Conservation (phyloP, 2,797 vertebrate genomes). For the Dryobates pubescens region DNA sequence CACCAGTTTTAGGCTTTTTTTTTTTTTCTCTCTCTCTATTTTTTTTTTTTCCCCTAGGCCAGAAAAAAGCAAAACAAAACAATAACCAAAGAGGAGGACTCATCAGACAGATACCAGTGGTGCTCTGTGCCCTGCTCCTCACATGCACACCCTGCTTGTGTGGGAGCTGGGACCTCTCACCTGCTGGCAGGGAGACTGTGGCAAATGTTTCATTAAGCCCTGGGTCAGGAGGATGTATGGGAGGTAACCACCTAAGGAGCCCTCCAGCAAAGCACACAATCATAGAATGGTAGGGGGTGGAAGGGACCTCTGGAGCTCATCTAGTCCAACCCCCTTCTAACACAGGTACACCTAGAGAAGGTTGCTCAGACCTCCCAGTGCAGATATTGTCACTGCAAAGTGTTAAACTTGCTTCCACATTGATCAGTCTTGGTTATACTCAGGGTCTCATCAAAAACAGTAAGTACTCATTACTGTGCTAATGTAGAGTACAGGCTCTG, state of each 20-base stretch:
- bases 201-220: background rate
- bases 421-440: background rate
- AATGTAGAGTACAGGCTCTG: accelerated
- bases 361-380: background rate
- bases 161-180: background rate
- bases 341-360: no score
- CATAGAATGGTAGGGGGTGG: no score
- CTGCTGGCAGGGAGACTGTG: background rate
- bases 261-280: background rate
- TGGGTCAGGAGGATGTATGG: accelerated
- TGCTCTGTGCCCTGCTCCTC: background rate
- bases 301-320: no score
- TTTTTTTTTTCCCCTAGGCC: background rate
- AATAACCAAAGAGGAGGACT: background rate
- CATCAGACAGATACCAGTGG: background rate
- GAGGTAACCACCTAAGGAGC: background rate
- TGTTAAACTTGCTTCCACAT: background rate
- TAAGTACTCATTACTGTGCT: background rate
- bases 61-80: background rate
- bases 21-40: no score
- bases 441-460: background rate
- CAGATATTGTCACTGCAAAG: background rate
- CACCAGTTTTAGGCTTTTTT: background rate
- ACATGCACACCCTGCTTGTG: accelerated
- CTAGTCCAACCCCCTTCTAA: no score